Conservation (phyloP, 30 jellyfish, hydroid and myxozoan genomes). For the Sanderia malayensis region DNA sequence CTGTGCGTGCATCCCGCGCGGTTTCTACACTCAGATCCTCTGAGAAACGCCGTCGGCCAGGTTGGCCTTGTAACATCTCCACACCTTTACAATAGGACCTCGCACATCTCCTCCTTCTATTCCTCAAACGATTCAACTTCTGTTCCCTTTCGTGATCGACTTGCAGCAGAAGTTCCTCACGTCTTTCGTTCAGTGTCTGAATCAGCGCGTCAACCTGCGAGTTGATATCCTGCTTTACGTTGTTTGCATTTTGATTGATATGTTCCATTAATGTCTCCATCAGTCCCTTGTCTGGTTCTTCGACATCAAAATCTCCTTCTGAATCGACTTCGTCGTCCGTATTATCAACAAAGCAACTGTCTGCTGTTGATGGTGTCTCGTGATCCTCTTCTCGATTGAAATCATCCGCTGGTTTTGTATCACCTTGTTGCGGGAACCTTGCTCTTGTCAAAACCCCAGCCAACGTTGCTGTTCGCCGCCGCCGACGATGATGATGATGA, state of each 20-base stretch:
- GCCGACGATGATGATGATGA: too few species aligned
- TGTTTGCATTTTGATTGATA: constrained; percentile 37
- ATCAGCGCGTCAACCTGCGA: constrained; percentile 38
- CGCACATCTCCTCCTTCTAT: constrained; percentile 41
- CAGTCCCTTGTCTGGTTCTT: constrained; percentile 44
- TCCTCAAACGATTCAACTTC: constrained; percentile 51
- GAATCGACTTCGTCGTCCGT: constrained; percentile 37
- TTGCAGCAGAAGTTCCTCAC: constrained; percentile 37
- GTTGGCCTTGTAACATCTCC: constrained; percentile 5
- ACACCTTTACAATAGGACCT: constrained; percentile 35
- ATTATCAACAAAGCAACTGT: constrained; percentile 34
- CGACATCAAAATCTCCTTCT: not conserved
- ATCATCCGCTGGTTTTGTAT: too few species aligned
- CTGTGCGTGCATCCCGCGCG: constrained; percentile 55
- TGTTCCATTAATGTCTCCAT: constrained; percentile 59
- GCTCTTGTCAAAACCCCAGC: too few species aligned
- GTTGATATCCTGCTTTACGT: constrained; percentile 14
- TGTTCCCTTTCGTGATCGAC: constrained; percentile 39
- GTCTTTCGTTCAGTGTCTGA: constrained; percentile 34
- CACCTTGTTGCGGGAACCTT: too few species aligned
- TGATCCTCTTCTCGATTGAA: constrained; percentile 6
- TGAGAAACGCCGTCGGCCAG: constrained; percentile 20
- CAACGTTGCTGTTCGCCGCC: too few species aligned
- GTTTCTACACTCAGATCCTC: constrained; percentile 52
- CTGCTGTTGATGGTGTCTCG: not conserved